Evolutionary conservation across 1,140 invertebrate genomes (phyloP).

Genomic region (Solenopsis fugax): DNA sequence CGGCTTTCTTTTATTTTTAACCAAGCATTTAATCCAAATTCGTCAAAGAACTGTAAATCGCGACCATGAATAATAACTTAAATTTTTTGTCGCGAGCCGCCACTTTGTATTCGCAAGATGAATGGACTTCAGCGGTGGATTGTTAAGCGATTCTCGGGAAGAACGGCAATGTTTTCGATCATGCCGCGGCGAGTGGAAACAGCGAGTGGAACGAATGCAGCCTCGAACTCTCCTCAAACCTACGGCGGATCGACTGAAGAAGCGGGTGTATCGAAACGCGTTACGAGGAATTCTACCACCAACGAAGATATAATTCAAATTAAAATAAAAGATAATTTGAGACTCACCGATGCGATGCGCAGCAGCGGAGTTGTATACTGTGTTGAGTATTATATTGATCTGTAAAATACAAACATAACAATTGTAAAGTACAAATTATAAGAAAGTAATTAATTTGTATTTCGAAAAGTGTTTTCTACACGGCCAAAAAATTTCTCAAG

Average conservation of each 20-base stretch:
- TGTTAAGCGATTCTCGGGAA: slow-evolving; percentile 7
- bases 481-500: too few species aligned
- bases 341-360: background rate
- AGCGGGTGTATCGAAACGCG: slow-evolving; percentile 47
- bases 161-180: slow-evolving; percentile 17
- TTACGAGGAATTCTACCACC: slow-evolving; percentile 33
- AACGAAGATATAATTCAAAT: slow-evolving; percentile 33
- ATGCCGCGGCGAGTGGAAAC: slow-evolving; percentile 15
- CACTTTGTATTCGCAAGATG: background rate
- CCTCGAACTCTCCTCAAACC: slow-evolving; percentile 32
- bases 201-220: slow-evolving; percentile 39
- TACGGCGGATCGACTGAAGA: slow-evolving; percentile 21
- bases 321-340: background rate
- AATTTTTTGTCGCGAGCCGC: background rate
- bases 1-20: background rate
- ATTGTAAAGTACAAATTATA: background rate
- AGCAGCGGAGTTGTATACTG: background rate
- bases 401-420: background rate
- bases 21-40: background rate
- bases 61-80: background rate
- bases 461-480: background rate
- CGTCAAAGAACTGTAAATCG: background rate
- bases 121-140: background rate
- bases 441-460: background rate
- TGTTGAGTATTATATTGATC: background rate